Conservation (phyloP, 2,888 invertebrate genomes). For the Cryptosula pallasiana region DNA sequence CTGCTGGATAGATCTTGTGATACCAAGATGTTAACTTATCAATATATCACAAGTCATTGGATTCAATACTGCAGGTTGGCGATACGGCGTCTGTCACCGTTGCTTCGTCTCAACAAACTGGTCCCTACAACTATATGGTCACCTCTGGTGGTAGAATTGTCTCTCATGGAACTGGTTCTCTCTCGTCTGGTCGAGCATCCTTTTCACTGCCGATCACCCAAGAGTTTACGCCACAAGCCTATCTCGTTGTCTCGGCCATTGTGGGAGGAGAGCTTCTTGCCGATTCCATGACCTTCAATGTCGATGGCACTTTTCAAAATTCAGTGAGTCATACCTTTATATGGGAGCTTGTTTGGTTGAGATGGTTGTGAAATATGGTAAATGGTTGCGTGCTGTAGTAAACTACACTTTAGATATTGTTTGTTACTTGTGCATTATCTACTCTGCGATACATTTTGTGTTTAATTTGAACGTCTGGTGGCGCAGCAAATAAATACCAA, state of each 20-base stretch:
- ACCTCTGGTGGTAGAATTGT: conserved; percentile 4
- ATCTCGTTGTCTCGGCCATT: conserved; percentile 59
- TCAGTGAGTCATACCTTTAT: conserved; percentile 53
- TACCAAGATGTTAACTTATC: too few species aligned
- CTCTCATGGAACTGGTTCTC: background rate
- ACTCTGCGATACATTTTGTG: too few species aligned
- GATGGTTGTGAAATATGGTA: background rate
- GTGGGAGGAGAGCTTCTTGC: conserved; percentile 60
- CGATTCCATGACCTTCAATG: conserved; percentile 58
- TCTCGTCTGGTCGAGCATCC: background rate
- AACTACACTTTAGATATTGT: too few species aligned
- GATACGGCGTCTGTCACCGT: conserved; percentile 13
- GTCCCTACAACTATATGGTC: background rate
- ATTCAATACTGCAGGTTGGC: conserved; percentile 26
- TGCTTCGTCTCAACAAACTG: background rate
- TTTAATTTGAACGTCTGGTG: too few species aligned
- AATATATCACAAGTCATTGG: too few species aligned
- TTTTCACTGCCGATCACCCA: conserved; percentile 27
- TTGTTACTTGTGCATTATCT: too few species aligned
- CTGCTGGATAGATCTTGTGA: too few species aligned
- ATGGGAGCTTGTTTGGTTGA: background rate
- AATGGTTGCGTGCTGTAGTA: too few species aligned
- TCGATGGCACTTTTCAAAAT: conserved; percentile 61
- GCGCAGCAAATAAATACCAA: too few species aligned
- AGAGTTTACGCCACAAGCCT: conserved; percentile 40